Base-by-base conservation (phyloP, 2,113 vertebrate genomes). In the Saccopteryx leptura region DNA sequence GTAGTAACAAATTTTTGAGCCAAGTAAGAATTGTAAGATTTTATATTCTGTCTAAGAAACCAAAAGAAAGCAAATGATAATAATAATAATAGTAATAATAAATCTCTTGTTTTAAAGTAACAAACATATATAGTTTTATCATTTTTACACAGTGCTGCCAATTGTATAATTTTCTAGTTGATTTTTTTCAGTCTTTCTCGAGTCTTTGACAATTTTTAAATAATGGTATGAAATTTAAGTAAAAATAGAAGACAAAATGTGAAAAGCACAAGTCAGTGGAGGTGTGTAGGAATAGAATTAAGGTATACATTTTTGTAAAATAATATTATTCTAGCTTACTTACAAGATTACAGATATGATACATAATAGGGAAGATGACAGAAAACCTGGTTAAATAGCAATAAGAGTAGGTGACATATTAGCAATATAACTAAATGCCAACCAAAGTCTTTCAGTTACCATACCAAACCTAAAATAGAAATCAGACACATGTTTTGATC, bases 191-290 rank as follows among this genome's bases (percentile, higher is more conserved):
- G 54, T 84, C 24, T 97, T 95, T 95, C 88, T 97, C 97, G 46
- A 84, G 88, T 97, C 17, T 96, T 97, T 98, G 96, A 98, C 88
- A 97, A 95, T 50, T 98, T 98, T 97, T 93, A 97, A 96, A 54
- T 93, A 95, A 96, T 93, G 2, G 28, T 90, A 95, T 96, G 75
- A 96, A 92, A 90, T 50, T 95, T 81, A 95, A 97, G 50, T 96
- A 83, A 95, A 98, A 98, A 96, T 88, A 97, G 33, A 91, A 96
- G 93, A 89, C 91, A 95, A 75, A 97, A 96, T 97, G n/a, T 90
- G 96, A 97, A 98, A 97, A 95, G 23, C 58, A 92, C 61, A 95
- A 95, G 90, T 96, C 90, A 97, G 90, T 94, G 24, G 21, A 56
- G 92, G 17, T 95, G 9, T 97, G 21, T 97, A 92, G 33, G 61